These are phyloP conservation scores for Pardosa pseudoannulata DNA, from an alignment of 2,888 invertebrate genomes.

Conservation along the genomic window DNA sequence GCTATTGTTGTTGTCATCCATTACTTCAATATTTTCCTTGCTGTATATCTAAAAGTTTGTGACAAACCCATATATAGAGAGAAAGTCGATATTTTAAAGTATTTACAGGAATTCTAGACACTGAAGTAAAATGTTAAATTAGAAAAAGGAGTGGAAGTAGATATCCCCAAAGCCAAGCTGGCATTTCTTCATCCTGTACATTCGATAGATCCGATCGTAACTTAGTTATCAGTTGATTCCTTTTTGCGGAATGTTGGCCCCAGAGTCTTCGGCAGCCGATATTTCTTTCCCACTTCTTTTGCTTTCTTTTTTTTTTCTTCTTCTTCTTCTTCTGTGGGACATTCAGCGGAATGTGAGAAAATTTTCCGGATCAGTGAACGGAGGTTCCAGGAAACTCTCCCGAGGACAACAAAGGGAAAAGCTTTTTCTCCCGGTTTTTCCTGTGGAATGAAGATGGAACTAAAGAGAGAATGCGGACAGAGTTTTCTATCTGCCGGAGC, in stretches of 20 bases:
- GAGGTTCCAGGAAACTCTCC: slow-evolving; percentile 41
- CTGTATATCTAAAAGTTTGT: too few species aligned
- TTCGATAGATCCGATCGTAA: not conserved
- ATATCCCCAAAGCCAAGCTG: not conserved
- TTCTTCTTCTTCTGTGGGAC: slow-evolving; percentile 31
- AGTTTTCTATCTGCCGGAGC: too few species aligned
- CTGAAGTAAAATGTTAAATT: too few species aligned
- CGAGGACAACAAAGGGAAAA: slow-evolving; percentile 41
- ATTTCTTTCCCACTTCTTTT: not conserved
- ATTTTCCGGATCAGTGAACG: slow-evolving; percentile 59
- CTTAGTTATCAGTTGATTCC: slow-evolving; percentile 21
- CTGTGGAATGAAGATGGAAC: not conserved
- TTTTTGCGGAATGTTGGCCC: slow-evolving; percentile 20
- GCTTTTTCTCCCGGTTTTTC: slow-evolving; percentile 30
- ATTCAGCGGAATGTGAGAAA: slow-evolving; percentile 53
- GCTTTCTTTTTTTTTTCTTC: not conserved
- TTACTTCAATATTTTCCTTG: too few species aligned
- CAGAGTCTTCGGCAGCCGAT: not conserved
- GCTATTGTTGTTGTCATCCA: too few species aligned
- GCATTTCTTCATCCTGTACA: not conserved
- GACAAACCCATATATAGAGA: too few species aligned
- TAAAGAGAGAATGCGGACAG: not conserved
- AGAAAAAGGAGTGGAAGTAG: too few species aligned
- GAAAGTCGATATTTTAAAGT: too few species aligned
- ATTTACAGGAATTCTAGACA: too few species aligned